Evolutionary conservation across 2,888 invertebrate species (phyloP).

Genomic region (Phalangium opilio): DNA sequence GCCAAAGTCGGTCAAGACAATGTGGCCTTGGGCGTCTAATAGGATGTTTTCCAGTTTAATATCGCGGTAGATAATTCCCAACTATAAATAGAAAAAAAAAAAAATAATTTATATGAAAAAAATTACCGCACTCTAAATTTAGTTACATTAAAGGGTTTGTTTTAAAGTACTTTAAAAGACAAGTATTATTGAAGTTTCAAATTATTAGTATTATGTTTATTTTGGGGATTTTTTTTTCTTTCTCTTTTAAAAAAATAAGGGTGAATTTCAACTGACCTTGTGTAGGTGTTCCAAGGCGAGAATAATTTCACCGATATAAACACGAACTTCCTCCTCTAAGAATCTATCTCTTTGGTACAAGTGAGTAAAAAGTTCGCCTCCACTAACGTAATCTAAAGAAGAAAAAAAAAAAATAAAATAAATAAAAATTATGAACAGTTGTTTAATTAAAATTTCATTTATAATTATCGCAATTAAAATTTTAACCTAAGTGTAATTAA

Average conservation of each 20-base stretch:
- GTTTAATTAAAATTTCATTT: too few relatives aligned
- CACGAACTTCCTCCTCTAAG: slow-evolving; percentile 69
- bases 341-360: slow-evolving; percentile 86
- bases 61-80: slow-evolving; percentile 94
- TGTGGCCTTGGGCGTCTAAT: slow-evolving; percentile 82
- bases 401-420: slow-evolving; percentile 19
- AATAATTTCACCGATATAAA: slow-evolving; percentile 92
- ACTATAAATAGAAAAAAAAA: slow-evolving; percentile 40
- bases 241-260: neutral
- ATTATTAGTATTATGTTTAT: too few relatives aligned
- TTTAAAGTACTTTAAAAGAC: too few relatives aligned
- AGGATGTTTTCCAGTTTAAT: slow-evolving; percentile 95
- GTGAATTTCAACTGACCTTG: slow-evolving; percentile 44
- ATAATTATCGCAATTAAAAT: too few relatives aligned
- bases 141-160: too few relatives aligned
- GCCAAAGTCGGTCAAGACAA: slow-evolving; percentile 93
- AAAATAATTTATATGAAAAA: neutral
- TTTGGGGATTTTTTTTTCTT: neutral
- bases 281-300: slow-evolving; percentile 88
- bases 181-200: too few relatives aligned
- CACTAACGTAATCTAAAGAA: slow-evolving; percentile 78
- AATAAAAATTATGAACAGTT: too few relatives aligned
- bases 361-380: slow-evolving; percentile 94
- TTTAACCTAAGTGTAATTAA: too few relatives aligned
- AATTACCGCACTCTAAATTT: too few relatives aligned